Conservation (phyloP, 1,140 invertebrate genomes). For the Calosoma granatense region DNA sequence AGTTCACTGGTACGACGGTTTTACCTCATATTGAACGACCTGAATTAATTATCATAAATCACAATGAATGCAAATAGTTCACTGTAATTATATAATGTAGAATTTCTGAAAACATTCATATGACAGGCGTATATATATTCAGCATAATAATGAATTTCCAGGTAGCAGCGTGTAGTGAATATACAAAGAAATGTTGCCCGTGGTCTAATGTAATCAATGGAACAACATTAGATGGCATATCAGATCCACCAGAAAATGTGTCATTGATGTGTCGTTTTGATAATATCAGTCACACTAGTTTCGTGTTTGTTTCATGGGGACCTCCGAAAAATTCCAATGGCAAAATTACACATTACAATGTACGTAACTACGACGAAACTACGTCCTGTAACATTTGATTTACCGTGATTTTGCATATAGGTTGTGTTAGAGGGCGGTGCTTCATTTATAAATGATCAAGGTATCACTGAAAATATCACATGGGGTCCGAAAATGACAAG, state of each 20-base stretch:
- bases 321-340: constrained; percentile 60
- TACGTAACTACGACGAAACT: too few species aligned
- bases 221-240: constrained; percentile 66
- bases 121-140: too few species aligned
- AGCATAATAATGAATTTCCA: too few species aligned
- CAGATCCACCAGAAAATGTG: constrained; percentile 41
- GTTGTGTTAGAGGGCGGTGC: constrained; percentile 50
- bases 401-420: constrained; percentile 35
- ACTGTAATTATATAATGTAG: not conserved
- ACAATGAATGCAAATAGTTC: too few species aligned
- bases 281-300: constrained; percentile 49
- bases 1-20: too few species aligned
- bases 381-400: not conserved
- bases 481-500: constrained; percentile 49
- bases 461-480: constrained; percentile 39
- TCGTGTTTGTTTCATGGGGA: constrained; percentile 58
- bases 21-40: too few species aligned
- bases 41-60: too few species aligned
- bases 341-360: constrained; percentile 59
- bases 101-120: too few species aligned
- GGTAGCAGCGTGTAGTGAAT: constrained; percentile 65
- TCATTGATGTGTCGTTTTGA: constrained; percentile 53
- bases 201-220: constrained; percentile 65
- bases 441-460: constrained; percentile 46
- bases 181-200: constrained; percentile 59